Conservation (phyloP, 2,888 invertebrate species). For the Argyresthia goedartella region DNA sequence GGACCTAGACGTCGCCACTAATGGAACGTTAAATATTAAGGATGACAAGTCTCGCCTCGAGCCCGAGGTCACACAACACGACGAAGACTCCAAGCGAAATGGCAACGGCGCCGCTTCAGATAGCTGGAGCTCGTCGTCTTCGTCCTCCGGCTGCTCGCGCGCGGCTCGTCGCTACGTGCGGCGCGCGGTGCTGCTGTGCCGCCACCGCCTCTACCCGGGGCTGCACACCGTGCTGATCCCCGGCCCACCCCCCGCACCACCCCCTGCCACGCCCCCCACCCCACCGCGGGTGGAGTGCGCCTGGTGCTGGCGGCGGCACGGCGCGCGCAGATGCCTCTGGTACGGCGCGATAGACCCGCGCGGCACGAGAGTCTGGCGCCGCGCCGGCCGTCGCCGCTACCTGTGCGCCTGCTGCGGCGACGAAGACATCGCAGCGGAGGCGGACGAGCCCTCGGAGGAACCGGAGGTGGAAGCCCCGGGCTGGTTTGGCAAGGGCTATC, state of each 20-base stretch:
- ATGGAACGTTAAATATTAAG: background rate
- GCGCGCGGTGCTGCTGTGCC: constrained; percentile 57
- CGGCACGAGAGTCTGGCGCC: constrained; percentile 24
- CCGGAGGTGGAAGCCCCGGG: background rate
- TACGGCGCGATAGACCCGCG: too few relatives aligned
- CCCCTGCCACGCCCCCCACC: constrained; percentile 22
- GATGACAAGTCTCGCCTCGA: too few relatives aligned
- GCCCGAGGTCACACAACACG: too few relatives aligned
- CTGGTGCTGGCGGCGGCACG: constrained; percentile 40
- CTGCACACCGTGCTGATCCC: constrained; percentile 72
- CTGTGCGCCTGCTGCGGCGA: constrained; percentile 76
- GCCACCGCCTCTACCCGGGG: constrained; percentile 66
- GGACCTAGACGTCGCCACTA: background rate
- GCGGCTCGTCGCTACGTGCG: constrained; percentile 49
- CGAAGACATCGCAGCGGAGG: constrained; percentile 20
- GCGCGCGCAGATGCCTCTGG: constrained; percentile 50
- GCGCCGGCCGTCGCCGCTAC: constrained; percentile 65
- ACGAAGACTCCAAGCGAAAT: too few relatives aligned
- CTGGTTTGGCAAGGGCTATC: background rate
- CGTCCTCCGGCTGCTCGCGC: constrained; percentile 17
- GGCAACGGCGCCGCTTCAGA: too few relatives aligned
- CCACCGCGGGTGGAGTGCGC: constrained; percentile 38
- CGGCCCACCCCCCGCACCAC: constrained; percentile 24
- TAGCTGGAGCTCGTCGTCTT: too few relatives aligned
- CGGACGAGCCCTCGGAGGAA: constrained; percentile 26